These are phyloP conservation scores for human (Homo sapiens) DNA, from an alignment of 2,113 vertebrate genomes.

Conservation along the genomic window DNA sequence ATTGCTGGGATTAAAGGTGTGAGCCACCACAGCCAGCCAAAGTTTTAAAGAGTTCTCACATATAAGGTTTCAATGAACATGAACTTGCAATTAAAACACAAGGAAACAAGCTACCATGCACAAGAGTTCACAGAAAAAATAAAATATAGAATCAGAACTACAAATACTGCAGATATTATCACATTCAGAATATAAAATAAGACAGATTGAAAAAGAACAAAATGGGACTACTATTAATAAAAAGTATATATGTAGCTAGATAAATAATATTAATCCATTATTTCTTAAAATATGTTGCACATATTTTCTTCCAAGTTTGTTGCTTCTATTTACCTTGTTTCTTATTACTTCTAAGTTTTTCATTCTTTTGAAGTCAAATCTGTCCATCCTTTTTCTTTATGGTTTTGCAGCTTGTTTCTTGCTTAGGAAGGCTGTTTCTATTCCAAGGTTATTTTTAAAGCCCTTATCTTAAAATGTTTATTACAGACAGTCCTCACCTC, in stretches of 20 bases:
- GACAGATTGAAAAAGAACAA: neutral
- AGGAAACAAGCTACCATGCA: neutral
- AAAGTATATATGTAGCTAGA: neutral
- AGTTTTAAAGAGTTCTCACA: neutral
- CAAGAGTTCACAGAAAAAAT: neutral
- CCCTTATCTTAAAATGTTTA: neutral
- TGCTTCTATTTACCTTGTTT: neutral
- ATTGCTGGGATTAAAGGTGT: no score
- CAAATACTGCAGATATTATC: neutral
- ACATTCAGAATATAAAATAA: conserved; percentile 14
- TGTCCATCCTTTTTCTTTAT: neutral
- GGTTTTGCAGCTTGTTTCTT: neutral
- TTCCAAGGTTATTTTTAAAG: neutral
- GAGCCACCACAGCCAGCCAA: neutral
- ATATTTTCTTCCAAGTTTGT: neutral
- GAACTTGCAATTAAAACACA: neutral
- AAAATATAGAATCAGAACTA: neutral
- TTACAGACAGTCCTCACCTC: neutral
- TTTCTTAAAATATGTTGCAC: neutral
- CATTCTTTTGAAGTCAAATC: neutral
- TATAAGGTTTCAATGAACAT: neutral
- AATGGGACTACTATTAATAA: neutral
- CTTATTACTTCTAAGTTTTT: neutral
- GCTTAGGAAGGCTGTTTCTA: neutral
- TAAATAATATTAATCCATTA: neutral